phyloP scores from a whole-genome alignment of 2,888 invertebrate species.

The Drosophila atripex region DNA sequence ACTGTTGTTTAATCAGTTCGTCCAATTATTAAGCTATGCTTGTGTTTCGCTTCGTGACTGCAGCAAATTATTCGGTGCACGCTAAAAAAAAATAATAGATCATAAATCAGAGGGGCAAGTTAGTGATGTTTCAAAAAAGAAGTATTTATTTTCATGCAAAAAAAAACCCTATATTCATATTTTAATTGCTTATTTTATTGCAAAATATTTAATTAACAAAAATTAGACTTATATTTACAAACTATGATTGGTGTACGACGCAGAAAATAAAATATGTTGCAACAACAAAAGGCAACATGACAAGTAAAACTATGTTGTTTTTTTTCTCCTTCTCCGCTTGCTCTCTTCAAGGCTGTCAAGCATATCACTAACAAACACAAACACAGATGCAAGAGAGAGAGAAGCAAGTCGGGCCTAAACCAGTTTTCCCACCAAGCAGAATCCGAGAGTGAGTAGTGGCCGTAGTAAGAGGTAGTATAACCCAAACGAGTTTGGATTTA shows the following conservation, averaged over 20 bases:
- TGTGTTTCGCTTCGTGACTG: slow-evolving; percentile 43
- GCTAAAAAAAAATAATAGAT: slow-evolving; percentile 24
- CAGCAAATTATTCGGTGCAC: slow-evolving; percentile 29
- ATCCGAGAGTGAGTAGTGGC: slow-evolving; percentile 22
- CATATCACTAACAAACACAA: slow-evolving; percentile 33
- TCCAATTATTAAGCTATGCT: slow-evolving; percentile 50
- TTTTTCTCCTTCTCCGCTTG: slow-evolving; percentile 20
- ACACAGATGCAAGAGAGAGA: slow-evolving; percentile 23
- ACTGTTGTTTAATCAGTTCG: slow-evolving; percentile 46
- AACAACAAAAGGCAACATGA: slow-evolving; percentile 53
- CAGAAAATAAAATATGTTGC: slow-evolving; percentile 36
- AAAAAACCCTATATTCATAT: neutral
- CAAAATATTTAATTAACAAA: slow-evolving; percentile 25
- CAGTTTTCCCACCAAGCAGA: slow-evolving; percentile 45
- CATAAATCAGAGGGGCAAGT: slow-evolving; percentile 27
- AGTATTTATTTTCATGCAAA: slow-evolving; percentile 16
- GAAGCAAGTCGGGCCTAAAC: slow-evolving; percentile 54
- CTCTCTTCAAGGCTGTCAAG: slow-evolving; percentile 74
- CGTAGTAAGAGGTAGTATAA: slow-evolving; percentile 43
- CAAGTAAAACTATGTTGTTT: slow-evolving; percentile 49
- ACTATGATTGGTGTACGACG: slow-evolving; percentile 22
- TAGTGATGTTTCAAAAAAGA: slow-evolving; percentile 8
- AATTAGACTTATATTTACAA: neutral
- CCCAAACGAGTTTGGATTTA: slow-evolving; percentile 56
- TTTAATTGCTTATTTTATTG: neutral